Evolutionary conservation across 2,113 vertebrate genomes (phyloP).

Genomic region (Nibea coibor): DNA sequence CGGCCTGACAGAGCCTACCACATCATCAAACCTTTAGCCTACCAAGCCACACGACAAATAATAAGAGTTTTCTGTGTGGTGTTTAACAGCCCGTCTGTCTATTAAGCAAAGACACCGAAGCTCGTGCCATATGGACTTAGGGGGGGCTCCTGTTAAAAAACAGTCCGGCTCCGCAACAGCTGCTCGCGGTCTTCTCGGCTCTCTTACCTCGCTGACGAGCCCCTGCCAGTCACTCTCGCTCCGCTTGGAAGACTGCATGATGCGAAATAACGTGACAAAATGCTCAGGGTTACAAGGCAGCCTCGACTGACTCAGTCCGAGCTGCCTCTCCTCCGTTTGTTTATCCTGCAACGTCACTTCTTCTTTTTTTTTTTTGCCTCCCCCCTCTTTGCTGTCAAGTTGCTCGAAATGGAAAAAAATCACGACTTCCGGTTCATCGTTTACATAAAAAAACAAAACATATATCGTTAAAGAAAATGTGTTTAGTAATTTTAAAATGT

Average conservation of each 20-base stretch:
- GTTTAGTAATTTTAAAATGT: not conserved
- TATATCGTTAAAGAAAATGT: not conserved
- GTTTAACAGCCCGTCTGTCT: not conserved
- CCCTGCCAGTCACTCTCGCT: constrained; percentile 96
- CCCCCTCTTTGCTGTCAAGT: constrained; percentile 16
- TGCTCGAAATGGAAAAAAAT: not conserved
- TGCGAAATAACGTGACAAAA: not conserved
- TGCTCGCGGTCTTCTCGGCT: not conserved
- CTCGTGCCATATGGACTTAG: constrained; percentile 63
- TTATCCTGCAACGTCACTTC: constrained; percentile 69
- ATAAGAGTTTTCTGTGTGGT: not conserved
- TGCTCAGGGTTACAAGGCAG: not conserved
- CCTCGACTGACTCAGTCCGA: not conserved
- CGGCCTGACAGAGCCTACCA: not conserved
- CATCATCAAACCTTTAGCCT: not conserved
- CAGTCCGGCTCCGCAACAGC: constrained; percentile 17
- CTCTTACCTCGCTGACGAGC: constrained; percentile 93
- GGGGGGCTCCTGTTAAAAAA: not conserved
- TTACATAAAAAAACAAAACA: not conserved
- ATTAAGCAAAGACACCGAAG: not conserved
- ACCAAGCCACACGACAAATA: too few relatives aligned
- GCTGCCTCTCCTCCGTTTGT: constrained; percentile 52
- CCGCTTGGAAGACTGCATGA: constrained; percentile 80
- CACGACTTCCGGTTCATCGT: constrained; percentile 31
- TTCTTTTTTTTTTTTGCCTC: not conserved